These are phyloP conservation scores for Acanthis flammea DNA, from an alignment of 2,797 vertebrate genomes.

Conservation along the genomic window DNA sequence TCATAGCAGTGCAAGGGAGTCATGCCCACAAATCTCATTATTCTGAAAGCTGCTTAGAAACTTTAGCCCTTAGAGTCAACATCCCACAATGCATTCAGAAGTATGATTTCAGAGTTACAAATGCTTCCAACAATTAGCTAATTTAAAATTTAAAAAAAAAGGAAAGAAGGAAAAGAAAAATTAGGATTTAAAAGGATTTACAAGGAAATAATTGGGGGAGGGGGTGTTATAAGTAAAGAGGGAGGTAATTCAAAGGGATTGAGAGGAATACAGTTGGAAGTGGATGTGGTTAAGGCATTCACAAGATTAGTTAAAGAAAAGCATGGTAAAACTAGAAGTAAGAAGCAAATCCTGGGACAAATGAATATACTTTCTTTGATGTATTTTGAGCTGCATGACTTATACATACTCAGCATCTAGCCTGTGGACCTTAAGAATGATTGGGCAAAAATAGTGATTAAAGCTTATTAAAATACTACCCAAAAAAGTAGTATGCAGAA, in stretches of 20 bases:
- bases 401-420: not conserved
- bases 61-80: constrained; percentile 59
- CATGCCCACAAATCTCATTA: constrained; percentile 67
- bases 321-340: constrained; percentile 19
- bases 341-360: constrained; percentile 2
- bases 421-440: not conserved
- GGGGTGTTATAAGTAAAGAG: constrained; percentile 39
- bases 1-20: constrained; percentile 30
- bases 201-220: constrained; percentile 39
- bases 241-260: constrained; percentile 46
- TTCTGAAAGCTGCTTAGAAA: constrained; percentile 64
- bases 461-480: constrained; percentile 3
- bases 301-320: constrained; percentile 40
- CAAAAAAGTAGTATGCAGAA: not conserved
- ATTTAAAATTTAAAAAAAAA: not conserved
- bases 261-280: constrained; percentile 17
- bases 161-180: not conserved
- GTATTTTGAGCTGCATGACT: not conserved
- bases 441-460: not conserved
- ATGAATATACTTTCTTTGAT: constrained; percentile 5
- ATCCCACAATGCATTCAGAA: constrained; percentile 37
- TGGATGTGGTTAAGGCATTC: constrained; percentile 24
- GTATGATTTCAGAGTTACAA: constrained; percentile 41
- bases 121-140: constrained; percentile 38
- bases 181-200: constrained; percentile 49